These are phyloP conservation scores for Drusus annulatus DNA, from an alignment of 1,140 invertebrate species.

Conservation along the genomic window DNA sequence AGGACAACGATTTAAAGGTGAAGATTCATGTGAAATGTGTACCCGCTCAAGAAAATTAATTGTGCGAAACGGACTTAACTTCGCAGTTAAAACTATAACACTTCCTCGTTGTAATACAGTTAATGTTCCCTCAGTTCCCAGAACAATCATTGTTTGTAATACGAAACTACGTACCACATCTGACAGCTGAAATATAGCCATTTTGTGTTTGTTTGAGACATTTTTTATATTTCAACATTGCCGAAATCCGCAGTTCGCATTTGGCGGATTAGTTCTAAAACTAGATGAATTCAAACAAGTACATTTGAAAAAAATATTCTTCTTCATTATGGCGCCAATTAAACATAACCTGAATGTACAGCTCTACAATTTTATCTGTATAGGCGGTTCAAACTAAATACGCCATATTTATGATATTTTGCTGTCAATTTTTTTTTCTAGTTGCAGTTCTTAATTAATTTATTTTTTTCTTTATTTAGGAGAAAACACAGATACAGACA, in stretches of 20 bases:
- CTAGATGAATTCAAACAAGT: too few species aligned
- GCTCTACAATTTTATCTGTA: too few species aligned
- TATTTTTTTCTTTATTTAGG: too few species aligned
- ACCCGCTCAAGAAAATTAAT: background rate
- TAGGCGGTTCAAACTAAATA: too few species aligned
- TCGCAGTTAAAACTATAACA: background rate
- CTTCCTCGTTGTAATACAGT: background rate
- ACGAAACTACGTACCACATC: background rate
- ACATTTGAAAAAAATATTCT: too few species aligned
- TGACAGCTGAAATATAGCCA: conserved; percentile 2
- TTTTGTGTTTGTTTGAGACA: background rate
- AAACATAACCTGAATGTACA: too few species aligned
- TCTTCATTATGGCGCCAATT: too few species aligned
- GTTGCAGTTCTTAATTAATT: too few species aligned
- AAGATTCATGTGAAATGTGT: background rate
- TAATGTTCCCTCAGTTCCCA: background rate
- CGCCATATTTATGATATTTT: too few species aligned
- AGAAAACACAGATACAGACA: too few species aligned
- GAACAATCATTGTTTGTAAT: conserved; percentile 1
- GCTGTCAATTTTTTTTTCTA: too few species aligned
- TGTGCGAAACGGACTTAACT: conserved; percentile 13
- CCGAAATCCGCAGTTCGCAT: background rate
- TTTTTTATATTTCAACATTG: background rate
- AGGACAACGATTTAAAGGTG: background rate
- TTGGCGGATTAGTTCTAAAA: too few species aligned